Evolutionary conservation across 2,888 invertebrate genomes (phyloP), one percentile per base, ranked within the genome.

Genomic region (Drosophila robusta): DNA sequence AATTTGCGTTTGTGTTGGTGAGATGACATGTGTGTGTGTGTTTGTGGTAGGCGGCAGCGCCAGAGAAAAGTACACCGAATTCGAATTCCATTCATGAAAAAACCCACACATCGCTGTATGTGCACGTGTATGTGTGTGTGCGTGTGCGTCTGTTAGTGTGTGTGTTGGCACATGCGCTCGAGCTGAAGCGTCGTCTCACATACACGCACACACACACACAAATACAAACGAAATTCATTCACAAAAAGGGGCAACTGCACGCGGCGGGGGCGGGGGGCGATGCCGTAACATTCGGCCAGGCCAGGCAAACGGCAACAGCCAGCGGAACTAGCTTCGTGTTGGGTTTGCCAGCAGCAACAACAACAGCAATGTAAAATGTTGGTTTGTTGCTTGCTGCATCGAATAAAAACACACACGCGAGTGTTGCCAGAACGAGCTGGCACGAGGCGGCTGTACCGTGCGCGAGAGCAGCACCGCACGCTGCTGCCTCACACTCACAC

Each of bases 31-130:
- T 60, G 38, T 60, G 51, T 50, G 26, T 42, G 22, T 32, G 42
- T 46, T 16, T 65, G 26, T 56, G 64, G 83, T 70, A 76, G 86
- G 82, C 75, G 79, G 69, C 70, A 68, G 71, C 60, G 49, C 46
- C 63, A 76, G 87, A 85, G 89, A 81, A 85, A 87, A 84, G 89
- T 89, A 85, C 89, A 85, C 76, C 72, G 89, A 89, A 89, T 89
- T 76, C 86, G 85, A 89, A 89, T 86, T 86, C 89, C 86, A 86
- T 86, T 86, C 86, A 86, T 86, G 88, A 86, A 86, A 85, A 89
- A 87, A 86, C 86, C 89, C 86, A 86, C 88, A 89, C 89, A 87
- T 70, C 77, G 71, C 69, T 81, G 62, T 51, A 71, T 76, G 38
- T 54, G 39, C 34, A 41, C 55, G 47, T 32, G 46, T 61, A 38